Base-by-base conservation (phyloP, 1,140 invertebrate species). In the Hesperophylax magnus region DNA sequence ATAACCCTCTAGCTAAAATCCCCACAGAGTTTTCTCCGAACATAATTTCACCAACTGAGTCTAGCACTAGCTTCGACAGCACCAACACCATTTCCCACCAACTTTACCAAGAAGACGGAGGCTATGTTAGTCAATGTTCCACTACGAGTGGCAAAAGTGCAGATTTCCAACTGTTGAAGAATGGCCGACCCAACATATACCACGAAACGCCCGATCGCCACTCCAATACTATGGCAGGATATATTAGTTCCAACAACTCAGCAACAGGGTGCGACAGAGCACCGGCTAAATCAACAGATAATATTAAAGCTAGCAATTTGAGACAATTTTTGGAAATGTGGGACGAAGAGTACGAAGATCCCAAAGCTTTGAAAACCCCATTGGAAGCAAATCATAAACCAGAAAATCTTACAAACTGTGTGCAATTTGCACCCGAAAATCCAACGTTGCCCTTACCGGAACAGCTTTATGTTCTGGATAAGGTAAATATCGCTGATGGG, bases 281-380 rank as follows among this genome's bases (percentile, higher is more conserved):
- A 9, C 60, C 31, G 3, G 8, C n/a, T 8, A 80, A 80, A 63
- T 31, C 69, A 2, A 22, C 24, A 24, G 74, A 22, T 56, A 60
- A 27, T 17, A 77, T 77, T 24, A 31, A n/a, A 1, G 63, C 83
- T n/a, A 85, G 89, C 81, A 83, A 89, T 87, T 86, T 90, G 0
- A 87, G 89, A 81, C 88, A 89, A 81, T 91, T 88, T 86, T 85
- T 90, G 52, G 86, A 89, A 89, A 89, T 88, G 86, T 91, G 89
- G 89, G 88, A 89, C 87, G 89, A 90, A 86, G 89, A 88, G 22
- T 88, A 89, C 85, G 89, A 90, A 79, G 89, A 90, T 84, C 18
- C 63, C 20, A 81, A 77, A 63, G n/a, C 56, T 24, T 8, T 71
- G 1, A 81, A 83, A 52, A 52, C 20, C 8, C 8, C 58, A 3